Evolutionary conservation across 2,888 invertebrate species (phyloP), one percentile per base, ranked within the genome.

Genomic region (Phalangium opilio): DNA sequence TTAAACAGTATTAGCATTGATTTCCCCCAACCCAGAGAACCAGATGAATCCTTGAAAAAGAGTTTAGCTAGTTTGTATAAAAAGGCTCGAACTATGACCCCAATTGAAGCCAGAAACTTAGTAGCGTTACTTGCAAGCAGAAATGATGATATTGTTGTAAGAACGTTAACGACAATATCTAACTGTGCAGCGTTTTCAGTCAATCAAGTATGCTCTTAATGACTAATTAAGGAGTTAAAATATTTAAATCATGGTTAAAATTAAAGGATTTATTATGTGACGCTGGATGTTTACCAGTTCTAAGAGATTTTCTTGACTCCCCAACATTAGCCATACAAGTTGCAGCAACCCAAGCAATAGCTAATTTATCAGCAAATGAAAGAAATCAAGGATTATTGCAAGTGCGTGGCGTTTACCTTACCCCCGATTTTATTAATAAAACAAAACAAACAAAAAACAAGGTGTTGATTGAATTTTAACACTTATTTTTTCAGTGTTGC

Each of bases 301-400:
- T 74, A 41, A 65, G 64, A 47, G 64, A 65, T 50, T 61, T 73
- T 38, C 61, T 73, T 21, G 60, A 60, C 42, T 63, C 65, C 54
- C 63, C 63, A 12, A 65, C 63, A 54, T 61, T 61, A 50, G 59
- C 65, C 34, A 62, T 69, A 32, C 62, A 66, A 48, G 60, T 68
- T 33, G 67, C 70, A 12, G 65, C 70, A 5, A 65, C 69, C 15
- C 67, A 68, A 50, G 70, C 71, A 20, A 60, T 73, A 39, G 70
- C 69, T 49, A 74, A 74, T 59, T 61, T 74, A 52, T 67, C 73
- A 17, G 62, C 71, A 17, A 72, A 72, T 58, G 67, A 67, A 51
- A 67, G 38, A 41, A 49, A 49, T 19, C 50, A 54, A 40, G 43
- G 41, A 18, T 48, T 47, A 44, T 50, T 52, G 41, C 52, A 52